A percentile compares a stretch with the other conserved stretches of the same genome.
phyloP scores from a whole-genome alignment of 30 jellyfish, hydroid and myxozoan genomes.

The Sanderia malayensis region DNA sequence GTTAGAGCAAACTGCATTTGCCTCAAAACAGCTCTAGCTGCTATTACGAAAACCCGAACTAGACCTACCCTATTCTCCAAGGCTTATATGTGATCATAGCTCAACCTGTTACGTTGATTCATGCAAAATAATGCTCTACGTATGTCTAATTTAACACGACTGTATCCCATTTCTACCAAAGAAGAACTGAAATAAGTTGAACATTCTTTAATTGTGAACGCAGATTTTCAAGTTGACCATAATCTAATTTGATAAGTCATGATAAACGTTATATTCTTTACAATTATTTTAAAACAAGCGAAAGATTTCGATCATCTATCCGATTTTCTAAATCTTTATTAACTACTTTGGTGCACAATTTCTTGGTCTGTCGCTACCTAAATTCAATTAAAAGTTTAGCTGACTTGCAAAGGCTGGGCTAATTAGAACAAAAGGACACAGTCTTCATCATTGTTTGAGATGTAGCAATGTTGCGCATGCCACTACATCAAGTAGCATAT shows the following conservation, averaged over 20 bases:
- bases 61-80: too few relatives aligned
- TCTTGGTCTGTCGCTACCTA: slow-evolving; percentile 1
- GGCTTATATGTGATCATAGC: too few relatives aligned
- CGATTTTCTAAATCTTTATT: slow-evolving; percentile 6
- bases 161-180: too few relatives aligned
- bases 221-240: not conserved
- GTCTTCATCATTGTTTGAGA: not conserved
- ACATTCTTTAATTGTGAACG: not conserved
- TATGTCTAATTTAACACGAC: too few relatives aligned
- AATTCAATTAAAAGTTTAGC: slow-evolving; percentile 6
- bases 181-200: not conserved
- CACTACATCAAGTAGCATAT: slow-evolving; percentile 12
- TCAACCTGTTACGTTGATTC: too few relatives aligned
- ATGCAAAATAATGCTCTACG: too few relatives aligned
- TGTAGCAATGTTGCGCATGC: slow-evolving; percentile 5
- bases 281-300: not conserved
- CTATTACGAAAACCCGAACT: too few relatives aligned
- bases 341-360: not conserved
- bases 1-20: too few relatives aligned
- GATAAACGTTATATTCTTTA: slow-evolving; percentile 7
- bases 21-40: too few relatives aligned
- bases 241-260: not conserved
- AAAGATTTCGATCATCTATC: slow-evolving; percentile 5
- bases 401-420: too few relatives aligned
- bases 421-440: not conserved